These are phyloP conservation scores for Holothuria glaberrima DNA, from an alignment of 35 echinoderm and acorn worm species.

Conservation along the genomic window DNA sequence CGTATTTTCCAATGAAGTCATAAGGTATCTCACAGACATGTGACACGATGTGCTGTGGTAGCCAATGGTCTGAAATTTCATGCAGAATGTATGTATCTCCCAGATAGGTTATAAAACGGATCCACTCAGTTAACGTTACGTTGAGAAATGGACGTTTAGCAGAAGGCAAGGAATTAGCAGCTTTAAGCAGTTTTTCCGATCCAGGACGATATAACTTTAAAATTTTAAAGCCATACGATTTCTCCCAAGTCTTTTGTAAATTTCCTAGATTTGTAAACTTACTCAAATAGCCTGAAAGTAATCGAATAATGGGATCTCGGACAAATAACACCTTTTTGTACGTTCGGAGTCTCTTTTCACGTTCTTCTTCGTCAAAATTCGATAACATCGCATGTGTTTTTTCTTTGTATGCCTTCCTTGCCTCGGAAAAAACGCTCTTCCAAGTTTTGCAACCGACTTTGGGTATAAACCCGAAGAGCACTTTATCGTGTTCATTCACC, in stretches of 20 bases:
- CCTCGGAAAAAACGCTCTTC: slow-evolving; percentile 31
- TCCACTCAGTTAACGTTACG: slow-evolving; percentile 66
- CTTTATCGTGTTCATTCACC: slow-evolving; percentile 55
- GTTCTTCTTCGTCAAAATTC: not conserved
- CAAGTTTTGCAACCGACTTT: slow-evolving; percentile 76
- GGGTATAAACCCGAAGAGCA: slow-evolving; percentile 76
- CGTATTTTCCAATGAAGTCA: slow-evolving; percentile 86
- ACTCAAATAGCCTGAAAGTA: slow-evolving; percentile 74
- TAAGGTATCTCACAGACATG: slow-evolving; percentile 71
- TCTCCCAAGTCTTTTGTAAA: slow-evolving; percentile 67
- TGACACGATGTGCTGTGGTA: slow-evolving; percentile 70
- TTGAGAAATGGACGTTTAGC: slow-evolving; percentile 26
- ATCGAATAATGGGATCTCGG: slow-evolving; percentile 72
- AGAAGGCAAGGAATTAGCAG: not conserved
- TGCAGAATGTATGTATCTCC: slow-evolving; percentile 36
- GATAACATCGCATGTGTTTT: not conserved
- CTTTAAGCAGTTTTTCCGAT: not conserved
- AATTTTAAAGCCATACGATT: slow-evolving; percentile 51
- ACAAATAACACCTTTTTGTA: slow-evolving; percentile 83
- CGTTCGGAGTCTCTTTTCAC: slow-evolving; percentile 48
- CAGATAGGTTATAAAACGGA: slow-evolving; percentile 55
- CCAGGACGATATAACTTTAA: slow-evolving; percentile 56
- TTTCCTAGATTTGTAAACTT: slow-evolving; percentile 59
- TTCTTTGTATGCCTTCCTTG: not conserved
- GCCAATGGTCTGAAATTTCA: slow-evolving; percentile 70